Base-by-base conservation (phyloP, 92 coral and sea anemone species). In the Pocillopora meandrina region DNA sequence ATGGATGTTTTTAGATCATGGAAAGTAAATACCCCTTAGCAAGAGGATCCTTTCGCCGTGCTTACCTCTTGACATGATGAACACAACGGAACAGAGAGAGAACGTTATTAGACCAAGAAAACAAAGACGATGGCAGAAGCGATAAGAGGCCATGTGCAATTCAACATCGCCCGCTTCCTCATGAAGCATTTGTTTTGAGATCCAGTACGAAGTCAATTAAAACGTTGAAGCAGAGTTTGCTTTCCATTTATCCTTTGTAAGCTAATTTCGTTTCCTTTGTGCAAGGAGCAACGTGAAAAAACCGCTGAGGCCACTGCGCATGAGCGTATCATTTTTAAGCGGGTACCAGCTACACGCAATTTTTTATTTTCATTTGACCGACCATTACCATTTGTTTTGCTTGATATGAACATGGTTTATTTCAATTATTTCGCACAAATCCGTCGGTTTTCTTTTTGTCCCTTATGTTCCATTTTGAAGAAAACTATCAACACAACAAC, bases 51-150 rank as follows among this genome's bases (percentile, higher is more conserved):
- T 42, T 49, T 61, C 15, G 2, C 31, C 49, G 1, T 65, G 5
- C 83, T 90, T 75, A 91, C 94, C 94, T 91, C 86, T 84, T 7
- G 84, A 71, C 42, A 88, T 69, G 10, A 91, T 70, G 20, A 87
- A 67, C 5, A 86, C 81, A 35, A 91, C 86, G 16, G 92, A 88
- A 66, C 87, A 57, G 20, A 87, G 56, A 17, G 92, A 85, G 15
- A 81, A 52, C 36, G 80, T 77, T 2, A 91, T 67, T 59, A 91
- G 42, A 15, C 74, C 72, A 7, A 91, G 61, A 61, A 91, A 91
- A 35, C 84, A 67, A 56, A 88, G 70, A 12, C 92, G 94, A 57
- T 88, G 87, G 74, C 82, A 89, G 20, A 59, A 77, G 55, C 90
- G 70, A 55, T 80, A 84, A 12, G 91, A 74, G 19, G 78, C 90